Conservation (phyloP, 2,113 vertebrate species). For the Neodon shergylaensis region DNA sequence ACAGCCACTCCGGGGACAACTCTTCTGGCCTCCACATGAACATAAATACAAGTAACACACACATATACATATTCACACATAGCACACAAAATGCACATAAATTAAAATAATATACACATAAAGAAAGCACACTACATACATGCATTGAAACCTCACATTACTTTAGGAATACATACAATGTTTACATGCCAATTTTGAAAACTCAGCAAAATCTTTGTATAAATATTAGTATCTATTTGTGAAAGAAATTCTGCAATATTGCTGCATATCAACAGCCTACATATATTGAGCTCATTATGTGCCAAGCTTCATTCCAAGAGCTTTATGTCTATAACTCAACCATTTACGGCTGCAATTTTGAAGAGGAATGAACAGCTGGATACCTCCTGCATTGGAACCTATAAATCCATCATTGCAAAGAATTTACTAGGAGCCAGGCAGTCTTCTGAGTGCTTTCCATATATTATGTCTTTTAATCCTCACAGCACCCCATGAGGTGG, state of each 20-base stretch:
- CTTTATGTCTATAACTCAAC: neutral
- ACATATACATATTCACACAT: too few relatives aligned
- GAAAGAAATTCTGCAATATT: neutral
- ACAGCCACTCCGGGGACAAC: neutral
- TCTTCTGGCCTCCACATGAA: neutral
- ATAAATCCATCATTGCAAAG: slow-evolving; percentile 26
- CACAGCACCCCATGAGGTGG: neutral
- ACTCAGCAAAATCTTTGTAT: neutral
- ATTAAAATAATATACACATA: neutral
- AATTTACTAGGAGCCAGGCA: neutral
- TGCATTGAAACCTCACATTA: neutral
- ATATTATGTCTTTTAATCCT: neutral
- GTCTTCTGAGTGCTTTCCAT: neutral
- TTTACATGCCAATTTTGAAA: neutral
- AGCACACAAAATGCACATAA: neutral
- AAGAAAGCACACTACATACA: neutral
- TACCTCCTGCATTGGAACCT: neutral
- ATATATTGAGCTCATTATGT: slow-evolving; percentile 21
- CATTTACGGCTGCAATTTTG: neutral
- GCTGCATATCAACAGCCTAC: neutral
- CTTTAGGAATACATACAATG: neutral
- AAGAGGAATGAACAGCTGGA: slow-evolving; percentile 12
- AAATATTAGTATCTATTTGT: neutral
- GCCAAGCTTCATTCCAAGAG: neutral
- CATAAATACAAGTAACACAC: neutral